Evolutionary conservation across 2,888 invertebrate genomes (phyloP), one percentile per base, ranked within the genome.

Genomic region (Tenthredo amoena): DNA sequence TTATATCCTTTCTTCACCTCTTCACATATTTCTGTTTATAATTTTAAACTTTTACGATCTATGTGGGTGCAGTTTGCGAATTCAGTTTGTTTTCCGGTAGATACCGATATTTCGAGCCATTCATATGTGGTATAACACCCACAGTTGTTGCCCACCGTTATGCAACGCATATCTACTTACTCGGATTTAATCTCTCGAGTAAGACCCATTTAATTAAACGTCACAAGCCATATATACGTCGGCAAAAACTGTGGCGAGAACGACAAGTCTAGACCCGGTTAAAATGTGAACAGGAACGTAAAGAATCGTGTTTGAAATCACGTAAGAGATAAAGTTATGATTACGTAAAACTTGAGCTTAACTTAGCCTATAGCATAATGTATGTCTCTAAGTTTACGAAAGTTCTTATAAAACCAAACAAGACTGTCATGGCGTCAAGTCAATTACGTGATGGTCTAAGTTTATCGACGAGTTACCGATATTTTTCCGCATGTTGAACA

Each of bases 1-100:
- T 83, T 68, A 83, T 47, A 83, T 83, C 68, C 50, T 77, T 77
- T 55, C 76, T 72, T 43, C 21, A 21, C 40, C 40, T 72, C 6
- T 21, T 72, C n/a, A 18, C n/a, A 43, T n/a, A 43, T 40, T 43
- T 43, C 21, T 18, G 15, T 71, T 9, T 0, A 71, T 15, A 18
- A 71, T n/a, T 34, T 71, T 40, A 0, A 21, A 68, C 26, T 68
- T 15, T 31, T 1, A 15, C 31, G 21, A 31, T 65, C 26, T 12
- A 65, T 65, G 0, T 15, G 31, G 31, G 4, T 3, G 9, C 26
- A n/a, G 21, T 21, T 58, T 21, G 50, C 50, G 15, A 7, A 40
- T 40, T 37, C 6, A 15, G 12, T 58, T 58, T 21, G 4, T 58
- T 58, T 0, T 21, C 5, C 5, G 5, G 1, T 55, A 6, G 18